Conservation (phyloP, 1,140 invertebrate species). For the Drosophila littoralis region DNA sequence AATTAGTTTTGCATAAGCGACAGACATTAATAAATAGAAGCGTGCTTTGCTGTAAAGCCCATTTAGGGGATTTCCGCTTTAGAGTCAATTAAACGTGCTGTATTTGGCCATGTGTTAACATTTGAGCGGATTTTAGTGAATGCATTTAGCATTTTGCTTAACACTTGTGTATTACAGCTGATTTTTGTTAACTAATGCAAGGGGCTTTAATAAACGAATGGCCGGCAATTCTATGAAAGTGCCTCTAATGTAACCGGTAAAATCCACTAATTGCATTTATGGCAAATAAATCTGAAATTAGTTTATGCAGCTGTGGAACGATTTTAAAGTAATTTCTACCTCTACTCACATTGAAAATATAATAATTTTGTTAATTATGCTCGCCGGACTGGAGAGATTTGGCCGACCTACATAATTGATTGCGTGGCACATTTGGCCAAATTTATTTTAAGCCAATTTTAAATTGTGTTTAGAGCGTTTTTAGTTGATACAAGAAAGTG, state of each 20-base stretch:
- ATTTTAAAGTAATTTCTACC: constrained; percentile 17
- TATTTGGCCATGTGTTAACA: background rate
- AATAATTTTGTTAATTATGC: constrained; percentile 1
- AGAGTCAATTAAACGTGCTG: constrained; percentile 26
- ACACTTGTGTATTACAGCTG: constrained; percentile 6
- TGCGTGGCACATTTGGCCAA: background rate
- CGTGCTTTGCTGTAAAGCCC: constrained; percentile 3
- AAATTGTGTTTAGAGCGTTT: background rate
- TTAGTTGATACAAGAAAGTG: background rate
- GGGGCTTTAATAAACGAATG: constrained; percentile 17
- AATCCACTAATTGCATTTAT: constrained; percentile 32
- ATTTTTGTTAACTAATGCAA: constrained; percentile 21
- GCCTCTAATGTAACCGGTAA: constrained; percentile 12
- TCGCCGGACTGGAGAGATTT: background rate
- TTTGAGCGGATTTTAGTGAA: background rate
- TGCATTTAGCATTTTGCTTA: constrained; percentile 28
- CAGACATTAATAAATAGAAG: constrained; percentile 16
- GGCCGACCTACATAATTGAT: background rate
- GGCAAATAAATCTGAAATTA: constrained; percentile 17
- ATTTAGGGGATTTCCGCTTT: constrained; percentile 31
- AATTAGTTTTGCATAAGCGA: constrained; percentile 22
- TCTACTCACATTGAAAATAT: background rate
- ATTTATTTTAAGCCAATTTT: background rate
- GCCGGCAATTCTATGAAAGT: constrained; percentile 14
- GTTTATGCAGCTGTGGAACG: constrained; percentile 15